A percentile compares a stretch with the other conserved stretches of the same genome.
These are phyloP conservation scores for Hirtodrosophila histrioides DNA, from an alignment of 2,888 invertebrate genomes.

Conservation along the genomic window DNA sequence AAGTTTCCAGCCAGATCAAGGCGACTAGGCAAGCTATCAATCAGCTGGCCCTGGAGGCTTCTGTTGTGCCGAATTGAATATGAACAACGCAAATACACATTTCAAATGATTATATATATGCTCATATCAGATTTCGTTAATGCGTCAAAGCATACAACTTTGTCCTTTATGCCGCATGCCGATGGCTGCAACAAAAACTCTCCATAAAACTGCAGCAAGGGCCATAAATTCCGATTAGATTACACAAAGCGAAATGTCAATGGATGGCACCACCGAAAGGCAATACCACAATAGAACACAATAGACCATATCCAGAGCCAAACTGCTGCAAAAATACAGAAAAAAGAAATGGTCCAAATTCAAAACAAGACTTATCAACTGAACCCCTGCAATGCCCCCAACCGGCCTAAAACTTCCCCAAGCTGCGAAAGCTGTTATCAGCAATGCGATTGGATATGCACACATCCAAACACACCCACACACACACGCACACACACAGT, in stretches of 20 bases:
- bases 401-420: slow-evolving; percentile 5
- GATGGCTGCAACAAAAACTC: slow-evolving; percentile 14
- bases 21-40: slow-evolving; percentile 37
- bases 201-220: slow-evolving; percentile 62
- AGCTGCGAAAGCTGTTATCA: slow-evolving; percentile 47
- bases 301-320: slow-evolving; percentile 13
- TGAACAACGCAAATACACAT: slow-evolving; percentile 33
- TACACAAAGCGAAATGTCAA: slow-evolving; percentile 74
- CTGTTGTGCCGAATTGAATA: slow-evolving; percentile 43
- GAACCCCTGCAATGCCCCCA: slow-evolving; percentile 20
- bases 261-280: slow-evolving; percentile 30
- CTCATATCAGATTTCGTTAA: slow-evolving; percentile 25
- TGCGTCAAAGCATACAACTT: slow-evolving; percentile 21
- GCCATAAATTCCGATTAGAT: slow-evolving; percentile 80
- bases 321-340: slow-evolving; percentile 2
- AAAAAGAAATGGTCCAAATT: slow-evolving; percentile 35
- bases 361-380: slow-evolving; percentile 44
- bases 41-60: slow-evolving; percentile 29
- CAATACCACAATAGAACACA: slow-evolving; percentile 53
- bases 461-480: not conserved
- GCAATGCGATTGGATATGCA: slow-evolving; percentile 53
- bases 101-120: slow-evolving; percentile 15
- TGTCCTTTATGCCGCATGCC: slow-evolving; percentile 25
- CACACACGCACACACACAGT: not conserved
- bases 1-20: slow-evolving; percentile 20